Evolutionary conservation across 2,888 invertebrate species (phyloP), one percentile per base, ranked within the genome.

Genomic region (Chydorus sphaericus): DNA sequence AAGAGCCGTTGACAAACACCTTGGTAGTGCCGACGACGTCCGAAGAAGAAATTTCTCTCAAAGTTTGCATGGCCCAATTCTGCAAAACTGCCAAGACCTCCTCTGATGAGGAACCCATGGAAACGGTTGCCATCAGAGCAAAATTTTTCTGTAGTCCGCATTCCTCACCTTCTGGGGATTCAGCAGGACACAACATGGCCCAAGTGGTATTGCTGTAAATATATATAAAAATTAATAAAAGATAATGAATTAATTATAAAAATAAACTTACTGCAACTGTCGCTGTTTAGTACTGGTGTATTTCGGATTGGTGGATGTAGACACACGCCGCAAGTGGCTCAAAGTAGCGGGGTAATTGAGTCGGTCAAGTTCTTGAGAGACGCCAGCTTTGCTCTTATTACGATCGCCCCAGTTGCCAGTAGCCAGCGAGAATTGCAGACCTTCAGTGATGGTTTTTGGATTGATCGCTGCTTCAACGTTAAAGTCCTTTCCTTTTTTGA

Each of bases 331-430:
- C 65, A 99, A 81, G 81, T 99, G 98, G 8, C 97, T 97, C 60
- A 99, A 74, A 0, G 98, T 98, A 0, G 98, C 98, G 4, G 96
- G 97, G 74, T 96, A 99, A 0, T 98, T 99, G 61, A 99, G 74
- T 63, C 98, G 78, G 70, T 99, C 99, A 71, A 99, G 85, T 72
- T 98, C 78, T 78, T 94, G 90, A 51, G 92, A 91, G 28, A 94
- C 94, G 50, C 94, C 94, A 63, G 93, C 93, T 71, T 94, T 77
- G 23, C 92, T 94, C 70, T 98, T 99, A 72, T 98, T 99, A 73
- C 99, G 98, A 70, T 99, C 98, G 50, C 98, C 98, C 98, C 98
- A 99, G 71, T 99, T 99, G 36, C 98, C 98, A 31, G 98, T 99
- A 63, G 98, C 98, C 64, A 99, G 76, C 0, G 98, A 98, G 69